Conservation (phyloP, 2,888 invertebrate genomes). For the Synergus gifuensis region DNA sequence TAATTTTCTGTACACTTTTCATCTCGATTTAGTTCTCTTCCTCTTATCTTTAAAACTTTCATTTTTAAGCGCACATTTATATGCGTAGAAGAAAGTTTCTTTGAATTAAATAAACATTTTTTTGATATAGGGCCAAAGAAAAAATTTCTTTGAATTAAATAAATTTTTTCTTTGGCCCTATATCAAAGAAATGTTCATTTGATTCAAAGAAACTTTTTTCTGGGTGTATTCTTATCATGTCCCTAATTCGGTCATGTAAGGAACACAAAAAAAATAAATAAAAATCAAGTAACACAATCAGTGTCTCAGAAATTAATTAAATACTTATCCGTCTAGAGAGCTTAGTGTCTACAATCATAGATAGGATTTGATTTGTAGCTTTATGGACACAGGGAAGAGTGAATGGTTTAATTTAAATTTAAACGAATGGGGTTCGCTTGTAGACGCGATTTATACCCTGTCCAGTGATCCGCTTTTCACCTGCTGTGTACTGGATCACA, state of each 20-base stretch:
- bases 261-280: conserved; percentile 39
- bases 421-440: conserved; percentile 71
- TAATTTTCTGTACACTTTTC: conserved; percentile 47
- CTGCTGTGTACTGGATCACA: conserved; percentile 87
- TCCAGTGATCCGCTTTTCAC: conserved; percentile 87
- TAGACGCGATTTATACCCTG: conserved; percentile 72
- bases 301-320: conserved; percentile 45
- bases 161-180: too few species aligned
- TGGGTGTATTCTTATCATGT: conserved; percentile 40
- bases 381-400: conserved; percentile 41
- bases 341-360: conserved; percentile 48
- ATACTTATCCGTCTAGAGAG: conserved; percentile 49
- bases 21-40: conserved; percentile 51
- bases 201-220: too few species aligned
- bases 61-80: neutral
- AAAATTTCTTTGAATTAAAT: too few species aligned
- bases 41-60: conserved; percentile 42
- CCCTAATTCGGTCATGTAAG: conserved; percentile 40
- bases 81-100: too few species aligned
- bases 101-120: too few species aligned
- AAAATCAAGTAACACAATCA: conserved; percentile 44
- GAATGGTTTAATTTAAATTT: conserved; percentile 53
- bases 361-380: conserved; percentile 54
- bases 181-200: too few species aligned
- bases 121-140: too few species aligned